These are phyloP conservation scores for Eutolmus rufibarbis DNA, from an alignment of 2,888 invertebrate species.

Conservation along the genomic window DNA sequence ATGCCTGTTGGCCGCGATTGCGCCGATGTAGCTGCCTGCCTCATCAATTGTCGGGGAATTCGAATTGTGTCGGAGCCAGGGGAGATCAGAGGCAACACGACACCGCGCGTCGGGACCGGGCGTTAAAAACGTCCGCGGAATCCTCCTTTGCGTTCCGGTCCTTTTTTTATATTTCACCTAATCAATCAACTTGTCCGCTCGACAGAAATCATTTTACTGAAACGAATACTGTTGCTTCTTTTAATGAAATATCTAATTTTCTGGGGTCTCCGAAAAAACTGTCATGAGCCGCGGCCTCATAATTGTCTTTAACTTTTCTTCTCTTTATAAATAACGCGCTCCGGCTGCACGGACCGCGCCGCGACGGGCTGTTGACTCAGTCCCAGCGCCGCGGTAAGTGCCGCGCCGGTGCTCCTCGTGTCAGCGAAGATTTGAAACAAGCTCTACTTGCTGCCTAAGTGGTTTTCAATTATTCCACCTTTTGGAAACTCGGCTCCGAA, in stretches of 20 bases:
- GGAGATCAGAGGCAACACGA: background rate
- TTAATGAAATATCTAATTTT: slow-evolving; percentile 37
- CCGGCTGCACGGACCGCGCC: background rate
- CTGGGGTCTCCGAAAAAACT: slow-evolving; percentile 4
- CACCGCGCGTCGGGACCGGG: background rate
- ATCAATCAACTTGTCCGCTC: slow-evolving; percentile 41
- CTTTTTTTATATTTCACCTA: slow-evolving; percentile 36
- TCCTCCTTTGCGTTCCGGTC: background rate
- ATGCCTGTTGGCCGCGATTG: slow-evolving; percentile 14
- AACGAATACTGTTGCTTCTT: slow-evolving; percentile 19
- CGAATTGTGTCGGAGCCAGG: slow-evolving; percentile 5
- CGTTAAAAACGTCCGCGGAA: background rate
- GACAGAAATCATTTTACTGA: slow-evolving; percentile 42
- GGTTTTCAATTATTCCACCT: background rate
- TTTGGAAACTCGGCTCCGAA: background rate
- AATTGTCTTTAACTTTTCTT: slow-evolving; percentile 20
- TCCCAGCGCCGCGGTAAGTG: background rate
- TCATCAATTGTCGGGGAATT: slow-evolving; percentile 23
- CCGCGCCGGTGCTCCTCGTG: background rate
- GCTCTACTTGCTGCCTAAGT: background rate
- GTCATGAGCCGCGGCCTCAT: background rate
- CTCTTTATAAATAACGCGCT: slow-evolving; percentile 18
- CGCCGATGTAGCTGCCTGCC: slow-evolving; percentile 15
- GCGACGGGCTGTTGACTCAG: background rate
- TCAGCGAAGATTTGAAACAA: background rate